Evolutionary conservation across 1,140 invertebrate species (phyloP), one percentile per base, ranked within the genome.

Genomic region (Philopotamus ludificatus): DNA sequence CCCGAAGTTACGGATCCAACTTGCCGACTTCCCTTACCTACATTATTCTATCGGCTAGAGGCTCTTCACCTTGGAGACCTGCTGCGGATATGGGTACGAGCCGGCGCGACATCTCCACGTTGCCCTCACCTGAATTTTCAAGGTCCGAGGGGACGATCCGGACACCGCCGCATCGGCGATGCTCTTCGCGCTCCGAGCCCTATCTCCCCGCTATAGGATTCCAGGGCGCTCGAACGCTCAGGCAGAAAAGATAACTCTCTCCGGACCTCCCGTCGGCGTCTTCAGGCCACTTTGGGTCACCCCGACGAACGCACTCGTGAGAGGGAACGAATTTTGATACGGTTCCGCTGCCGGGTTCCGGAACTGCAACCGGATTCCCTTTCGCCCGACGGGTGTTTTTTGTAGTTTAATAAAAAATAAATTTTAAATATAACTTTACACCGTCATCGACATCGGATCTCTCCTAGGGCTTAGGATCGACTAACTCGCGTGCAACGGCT

Each of bases 11-110:
- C 86, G 86, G 86, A 89, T 89, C 87, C 79, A 87, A 83, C 86
- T 90, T 89, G 84, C 81, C 76, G 75, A 63, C 61, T 63, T 63
- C 61, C 59, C 59, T 62, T 62, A 90, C 85, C 89, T 90, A 89
- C 88, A 90, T 91, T 91, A 85, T 83, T 89, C 87, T 87, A 90
- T 89, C 86, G 84, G 90, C 88, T 87, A 91, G 88, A 91, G 90
- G 88, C 87, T 91, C 81, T 87, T 89, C 83, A 90, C 89, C 89
- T 91, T 88, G 89, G 88, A 91, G 87, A 92, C 89, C 88, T 89
- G 87, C n/a, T 91, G 87, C 87, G 86, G 87, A 85, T 89, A 89
- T 89, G 81, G 84, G 86, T 89, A 90, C 86, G 86, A 85, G 74
- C 81, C 78, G 80, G 81, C 79, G 80, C 81, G 83, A 83, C 76